Base-by-base conservation (phyloP, 2,888 invertebrate species). In the Fissipunctia ypsillon region DNA sequence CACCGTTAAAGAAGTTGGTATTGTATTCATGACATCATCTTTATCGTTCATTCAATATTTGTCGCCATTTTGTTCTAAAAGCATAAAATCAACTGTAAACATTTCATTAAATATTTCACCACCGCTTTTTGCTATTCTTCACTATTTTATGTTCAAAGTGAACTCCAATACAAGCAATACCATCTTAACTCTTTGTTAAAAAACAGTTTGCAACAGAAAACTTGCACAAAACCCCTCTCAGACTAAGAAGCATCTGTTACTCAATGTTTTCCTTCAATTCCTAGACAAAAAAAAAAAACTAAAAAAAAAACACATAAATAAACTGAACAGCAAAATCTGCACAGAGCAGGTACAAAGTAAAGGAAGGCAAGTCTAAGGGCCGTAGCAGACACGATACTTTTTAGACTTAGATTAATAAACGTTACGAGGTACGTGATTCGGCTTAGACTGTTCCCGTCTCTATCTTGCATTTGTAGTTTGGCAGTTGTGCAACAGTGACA, bases 221-320 rank as follows among this genome's bases (percentile, higher is more conserved):
- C 52, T 68, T 57, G 12, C 12, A 70, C 48, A 66, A 75, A 66
- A 73, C 63, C 61, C 35, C 69, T 28, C 38, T 57, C 45, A 52
- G 14, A n/a, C 50, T 56, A 35, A 71, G 68, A 52, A 75, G 31
- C 83, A 76, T 78, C 83, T 69, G 67, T 69, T 78, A 68, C 67
- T 84, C 52, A 75, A 60, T 57, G 85, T 80, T 78, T 69, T 80
- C 78, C 68, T 75, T 31, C 77, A 83, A 81, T 74, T 76, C 60
- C 52, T 35, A 52, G 56, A 70, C 48, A 61, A 69, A 56, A 71
- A 61, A 69, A 56, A 71, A 59, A 54, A 70, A 66, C 54, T 68
- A 52, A 31, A 50, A 45, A 48, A 68, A 35, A 19, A 64, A 65
- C 38, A 43, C 69, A 78, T 65, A 67, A 80, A 50, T 35, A 67